Evolutionary conservation across 2,113 vertebrate species (phyloP), one percentile per base, ranked within the genome.

Genomic region (Syngnathus scovelli): DNA sequence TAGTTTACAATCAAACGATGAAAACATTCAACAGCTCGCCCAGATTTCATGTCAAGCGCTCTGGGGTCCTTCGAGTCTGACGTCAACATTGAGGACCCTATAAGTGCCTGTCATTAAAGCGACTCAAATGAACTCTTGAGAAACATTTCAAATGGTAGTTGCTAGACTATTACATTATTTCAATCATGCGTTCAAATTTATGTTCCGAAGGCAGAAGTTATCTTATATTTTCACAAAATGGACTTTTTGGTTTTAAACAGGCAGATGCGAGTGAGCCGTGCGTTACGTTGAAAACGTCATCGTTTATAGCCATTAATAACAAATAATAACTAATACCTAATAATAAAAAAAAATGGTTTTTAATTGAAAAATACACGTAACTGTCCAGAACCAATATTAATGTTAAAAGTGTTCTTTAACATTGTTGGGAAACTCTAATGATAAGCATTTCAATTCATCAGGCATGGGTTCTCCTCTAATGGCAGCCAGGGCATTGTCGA

Each of bases 401-500:
- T 33, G 11, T 6, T 13, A 27, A 12, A 11, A 23, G 7, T 54
- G n/a, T 11, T n/a, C 12, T 54, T 19, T 12, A 10, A 23, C 6
- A n/a, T 16, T 7, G 8, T 51, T 51, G 19, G 1, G 19, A 49
- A 49, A 49, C 5, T 16, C 12, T 18, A 7, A 12, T 51, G 23
- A 19, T 67, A 8, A 67, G 7, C 39, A 38, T 39, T 76, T 85
- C 46, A 88, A 80, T 83, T 89, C 86, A 68, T 86, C 69, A 5
- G 79, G 85, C 63, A 84, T 33, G 54, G 76, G 9, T 1, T 49
- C 68, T 3, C 84, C 84, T 27, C 70, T 85, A 27, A 88, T 19
- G 36, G 64, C 88, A 67, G 88, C 86, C 66, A 87, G 1, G 23
- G 80, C 76, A 2, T 83, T 88, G 2, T 84, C 79, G 1, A 85